These are phyloP conservation scores for Neogobius melanostomus DNA, from an alignment of 2,113 vertebrate genomes.

Conservation along the genomic window DNA sequence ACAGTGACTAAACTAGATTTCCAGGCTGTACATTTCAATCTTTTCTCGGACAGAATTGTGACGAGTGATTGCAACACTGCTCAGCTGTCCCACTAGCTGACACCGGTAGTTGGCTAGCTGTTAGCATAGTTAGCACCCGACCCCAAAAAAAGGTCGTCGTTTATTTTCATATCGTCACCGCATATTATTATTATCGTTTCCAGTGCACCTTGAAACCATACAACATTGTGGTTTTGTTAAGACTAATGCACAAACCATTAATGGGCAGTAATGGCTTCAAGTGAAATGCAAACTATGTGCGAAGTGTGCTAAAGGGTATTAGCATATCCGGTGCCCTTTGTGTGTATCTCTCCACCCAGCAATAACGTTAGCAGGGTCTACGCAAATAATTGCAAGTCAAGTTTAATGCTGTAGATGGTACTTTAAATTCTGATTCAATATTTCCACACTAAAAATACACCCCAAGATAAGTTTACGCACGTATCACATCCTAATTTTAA, in stretches of 20 bases:
- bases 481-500: too few relatives aligned
- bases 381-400: background rate
- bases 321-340: conserved; percentile 60
- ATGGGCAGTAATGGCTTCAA: background rate
- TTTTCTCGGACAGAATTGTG: background rate
- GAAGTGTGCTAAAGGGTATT: conserved; percentile 2
- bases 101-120: conserved; percentile 44
- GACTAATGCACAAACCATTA: background rate
- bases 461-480: too few relatives aligned
- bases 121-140: conserved; percentile 3
- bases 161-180: background rate
- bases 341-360: conserved; percentile 40
- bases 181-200: background rate
- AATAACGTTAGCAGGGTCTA: conserved; percentile 9
- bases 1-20: background rate
- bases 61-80: conserved; percentile 31
- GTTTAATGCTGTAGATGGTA: background rate
- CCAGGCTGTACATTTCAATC: background rate
- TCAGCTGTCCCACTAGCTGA: conserved; percentile 33
- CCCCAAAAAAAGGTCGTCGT: background rate
- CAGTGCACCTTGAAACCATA: background rate
- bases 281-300: background rate
- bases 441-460: background rate
- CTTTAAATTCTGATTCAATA: background rate
- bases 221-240: background rate